Base-by-base conservation (phyloP, 1,140 invertebrate species). In the Zaprionus vittiger region DNA sequence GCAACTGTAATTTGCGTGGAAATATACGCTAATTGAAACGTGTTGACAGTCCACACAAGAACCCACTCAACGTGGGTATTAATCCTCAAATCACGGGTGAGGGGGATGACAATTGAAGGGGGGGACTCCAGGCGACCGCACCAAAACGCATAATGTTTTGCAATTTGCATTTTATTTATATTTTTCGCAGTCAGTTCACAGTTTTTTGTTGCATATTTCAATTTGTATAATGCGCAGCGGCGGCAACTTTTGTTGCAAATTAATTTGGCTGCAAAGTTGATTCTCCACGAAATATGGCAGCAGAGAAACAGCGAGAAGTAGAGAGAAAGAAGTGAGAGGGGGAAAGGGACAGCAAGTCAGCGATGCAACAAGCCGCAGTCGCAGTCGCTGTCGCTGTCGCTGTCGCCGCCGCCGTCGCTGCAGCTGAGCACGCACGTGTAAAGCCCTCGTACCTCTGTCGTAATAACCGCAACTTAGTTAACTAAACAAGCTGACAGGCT, bases 391-490 rank as follows among this genome's bases (percentile, higher is more conserved):
- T 28, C 6, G 26, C 26, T 6, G 26, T 28, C 6, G 28, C 24
- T 2, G 20, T 7, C 22, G 49, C 7, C 9, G 34, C 15, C 14
- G 52, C 38, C 5, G 31, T 28, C 6, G 56, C 17, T 12, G n/a
- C 26, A 9, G 41, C 41, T 20, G n/a, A 47, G 54, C 34, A 79
- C 54, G 73, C 69, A 86, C 65, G 77, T 89, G 69, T 62, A 73
- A 54, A 73, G 41, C 31, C 31, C 67, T 54, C 17, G 28, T 66
- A 28, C 37, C 61, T 67, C 70, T 73, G 63, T 75, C 83, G 86
- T 91, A 90, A 89, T 89, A 89, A 89, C 85, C 85, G 86, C 85
- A 89, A 89, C 85, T 89, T 89, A 89, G 85, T 89, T 89, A 89
- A 89, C 85, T 89, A 90, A 89, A 89, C 85, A 89, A 74, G 82